Percentiles rank a stretch among this genome's conserved stretches.
These are phyloP conservation scores for Acrocephalus scirpaceus DNA, from an alignment of 2,797 vertebrate species.

Conservation along the genomic window DNA sequence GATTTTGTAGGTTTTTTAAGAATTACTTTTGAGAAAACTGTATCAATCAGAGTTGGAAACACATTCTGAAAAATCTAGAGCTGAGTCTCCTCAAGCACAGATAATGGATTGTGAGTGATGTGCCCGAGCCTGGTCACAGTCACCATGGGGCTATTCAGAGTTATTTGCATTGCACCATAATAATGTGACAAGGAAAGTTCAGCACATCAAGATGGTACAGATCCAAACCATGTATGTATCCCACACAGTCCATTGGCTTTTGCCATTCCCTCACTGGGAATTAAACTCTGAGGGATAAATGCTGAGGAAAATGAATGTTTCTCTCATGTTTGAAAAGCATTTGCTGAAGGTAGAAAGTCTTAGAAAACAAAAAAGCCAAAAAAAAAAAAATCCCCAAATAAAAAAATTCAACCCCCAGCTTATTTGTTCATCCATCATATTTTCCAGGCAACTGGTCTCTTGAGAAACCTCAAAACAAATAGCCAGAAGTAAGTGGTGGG, in stretches of 20 bases:
- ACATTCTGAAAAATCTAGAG: not conserved
- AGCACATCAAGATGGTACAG: not conserved
- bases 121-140: not conserved
- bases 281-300: not conserved
- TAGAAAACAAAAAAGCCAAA: not conserved
- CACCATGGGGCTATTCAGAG: accelerated
- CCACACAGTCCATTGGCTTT: not conserved
- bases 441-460: slow-evolving; percentile 43
- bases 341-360: not conserved
- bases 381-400: not conserved
- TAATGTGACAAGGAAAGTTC: accelerated
- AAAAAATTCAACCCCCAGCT: not conserved
- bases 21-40: not conserved
- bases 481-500: not conserved
- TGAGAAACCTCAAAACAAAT: slow-evolving; percentile 14
- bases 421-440: slow-evolving; percentile 36
- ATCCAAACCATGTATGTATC: not conserved
- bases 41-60: not conserved
- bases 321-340: not conserved
- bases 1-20: not conserved
- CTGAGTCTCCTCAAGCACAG: not conserved
- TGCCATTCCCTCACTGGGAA: not conserved
- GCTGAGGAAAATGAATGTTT: not conserved
- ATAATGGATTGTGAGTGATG: not conserved
- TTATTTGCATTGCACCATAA: not conserved